These are phyloP conservation scores for Steatocranus sp. DNA, from an alignment of 2,797 vertebrate genomes.

Conservation along the genomic window DNA sequence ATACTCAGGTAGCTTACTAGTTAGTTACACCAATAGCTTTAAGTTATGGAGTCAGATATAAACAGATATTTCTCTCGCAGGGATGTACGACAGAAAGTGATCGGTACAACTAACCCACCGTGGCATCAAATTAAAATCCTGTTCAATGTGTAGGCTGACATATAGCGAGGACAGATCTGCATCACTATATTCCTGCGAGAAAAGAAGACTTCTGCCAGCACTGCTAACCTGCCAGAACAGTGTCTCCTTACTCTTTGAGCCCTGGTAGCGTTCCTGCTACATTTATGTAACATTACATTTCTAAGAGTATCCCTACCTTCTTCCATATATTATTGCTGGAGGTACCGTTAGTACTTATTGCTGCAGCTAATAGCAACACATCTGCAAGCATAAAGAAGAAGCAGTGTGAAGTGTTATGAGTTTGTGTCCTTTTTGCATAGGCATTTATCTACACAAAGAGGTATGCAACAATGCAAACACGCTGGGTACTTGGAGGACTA, in stretches of 20 bases:
- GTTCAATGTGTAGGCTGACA: neutral
- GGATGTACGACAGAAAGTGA: neutral
- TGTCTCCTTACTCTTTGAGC: neutral
- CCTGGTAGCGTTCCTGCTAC: neutral
- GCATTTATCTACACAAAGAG: neutral
- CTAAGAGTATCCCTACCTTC: neutral
- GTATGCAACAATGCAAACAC: neutral
- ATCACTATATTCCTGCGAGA: neutral
- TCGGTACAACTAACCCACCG: fast-evolving
- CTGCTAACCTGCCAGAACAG: neutral
- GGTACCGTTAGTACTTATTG: neutral
- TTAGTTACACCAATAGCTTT: neutral
- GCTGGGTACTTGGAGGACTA: neutral
- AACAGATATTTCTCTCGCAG: neutral
- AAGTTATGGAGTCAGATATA: neutral
- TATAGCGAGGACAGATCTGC: neutral
- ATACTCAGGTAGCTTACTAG: neutral
- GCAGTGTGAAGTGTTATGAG: neutral
- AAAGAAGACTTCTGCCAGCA: neutral
- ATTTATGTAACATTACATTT: neutral
- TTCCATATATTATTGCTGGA: neutral
- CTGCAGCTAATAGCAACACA: neutral
- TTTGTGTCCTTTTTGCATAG: neutral
- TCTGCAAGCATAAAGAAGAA: neutral
- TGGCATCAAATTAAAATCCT: neutral